phyloP scores from a whole-genome alignment of 53 echinoderm and acorn worm genomes.

The Temnopleurus reevesii region DNA sequence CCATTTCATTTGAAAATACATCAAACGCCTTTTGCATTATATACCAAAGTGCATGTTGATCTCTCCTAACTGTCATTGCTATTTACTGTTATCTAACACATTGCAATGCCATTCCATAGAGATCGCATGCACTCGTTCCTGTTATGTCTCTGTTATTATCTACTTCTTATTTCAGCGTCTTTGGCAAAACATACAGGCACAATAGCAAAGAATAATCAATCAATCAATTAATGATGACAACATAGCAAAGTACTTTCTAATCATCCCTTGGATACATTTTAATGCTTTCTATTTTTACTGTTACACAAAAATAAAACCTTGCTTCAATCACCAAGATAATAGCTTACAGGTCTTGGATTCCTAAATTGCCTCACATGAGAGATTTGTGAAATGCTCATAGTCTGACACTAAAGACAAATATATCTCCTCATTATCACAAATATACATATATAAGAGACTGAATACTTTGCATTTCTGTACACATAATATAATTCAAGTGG shows the following conservation, averaged over 20 bases:
- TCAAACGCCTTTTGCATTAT: too few relatives aligned
- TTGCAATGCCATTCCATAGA: too few relatives aligned
- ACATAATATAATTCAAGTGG: conserved; percentile 18
- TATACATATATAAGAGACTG: conserved; percentile 34
- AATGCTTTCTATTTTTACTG: neutral
- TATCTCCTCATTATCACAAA: neutral
- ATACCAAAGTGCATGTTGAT: too few relatives aligned
- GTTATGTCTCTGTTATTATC: neutral
- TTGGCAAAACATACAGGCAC: conserved; percentile 62
- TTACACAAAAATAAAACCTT: neutral
- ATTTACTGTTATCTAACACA: too few relatives aligned
- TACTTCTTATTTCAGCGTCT: conserved; percentile 54
- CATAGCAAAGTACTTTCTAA: conserved; percentile 15
- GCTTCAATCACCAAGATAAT: neutral
- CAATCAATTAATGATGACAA: neutral
- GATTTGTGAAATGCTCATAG: neutral
- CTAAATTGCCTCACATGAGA: neutral
- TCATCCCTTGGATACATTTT: neutral
- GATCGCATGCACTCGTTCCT: neutral
- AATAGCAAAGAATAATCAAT: neutral
- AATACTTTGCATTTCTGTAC: conserved; percentile 22
- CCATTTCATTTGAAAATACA: too few relatives aligned
- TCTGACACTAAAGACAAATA: neutral
- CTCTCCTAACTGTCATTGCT: too few relatives aligned
- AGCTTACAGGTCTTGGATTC: neutral